phyloP scores from a whole-genome alignment of 2,113 vertebrate genomes.

The Boleophthalmus pectinirostris region DNA sequence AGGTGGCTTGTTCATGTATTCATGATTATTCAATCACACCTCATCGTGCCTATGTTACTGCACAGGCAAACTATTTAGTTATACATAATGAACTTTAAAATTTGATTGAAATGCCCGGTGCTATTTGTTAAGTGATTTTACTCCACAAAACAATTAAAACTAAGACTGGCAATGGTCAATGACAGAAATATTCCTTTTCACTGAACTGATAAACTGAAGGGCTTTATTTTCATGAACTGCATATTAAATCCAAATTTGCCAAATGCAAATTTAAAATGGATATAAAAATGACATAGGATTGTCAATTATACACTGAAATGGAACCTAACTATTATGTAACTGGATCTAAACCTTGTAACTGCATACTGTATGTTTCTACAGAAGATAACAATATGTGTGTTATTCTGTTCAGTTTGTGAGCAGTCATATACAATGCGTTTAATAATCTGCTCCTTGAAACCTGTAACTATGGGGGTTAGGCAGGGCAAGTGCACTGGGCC shows the following conservation, averaged over 20 bases:
- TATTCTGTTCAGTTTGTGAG: too few species aligned
- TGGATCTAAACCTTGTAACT: neutral
- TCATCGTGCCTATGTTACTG: neutral
- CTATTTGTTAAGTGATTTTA: neutral
- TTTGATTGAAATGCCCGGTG: neutral
- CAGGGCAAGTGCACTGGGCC: neutral
- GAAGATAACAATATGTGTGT: neutral
- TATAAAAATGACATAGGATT: too few species aligned
- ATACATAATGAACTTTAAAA: neutral
- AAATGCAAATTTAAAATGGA: too few species aligned
- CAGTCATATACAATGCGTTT: too few species aligned
- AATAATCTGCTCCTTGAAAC: neutral
- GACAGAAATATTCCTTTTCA: neutral
- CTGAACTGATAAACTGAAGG: neutral
- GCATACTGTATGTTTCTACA: neutral
- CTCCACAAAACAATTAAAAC: neutral
- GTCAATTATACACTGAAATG: too few species aligned
- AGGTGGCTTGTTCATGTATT: constrained; percentile 1
- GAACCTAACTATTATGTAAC: neutral
- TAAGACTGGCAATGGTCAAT: neutral
- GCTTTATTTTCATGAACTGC: too few species aligned
- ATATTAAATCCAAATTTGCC: too few species aligned
- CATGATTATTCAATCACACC: neutral
- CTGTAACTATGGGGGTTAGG: neutral
- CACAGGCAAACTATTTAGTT: neutral